These are phyloP conservation scores for Aspidoscelis tigris DNA, from an alignment of 2,113 vertebrate species.

Conservation along the genomic window DNA sequence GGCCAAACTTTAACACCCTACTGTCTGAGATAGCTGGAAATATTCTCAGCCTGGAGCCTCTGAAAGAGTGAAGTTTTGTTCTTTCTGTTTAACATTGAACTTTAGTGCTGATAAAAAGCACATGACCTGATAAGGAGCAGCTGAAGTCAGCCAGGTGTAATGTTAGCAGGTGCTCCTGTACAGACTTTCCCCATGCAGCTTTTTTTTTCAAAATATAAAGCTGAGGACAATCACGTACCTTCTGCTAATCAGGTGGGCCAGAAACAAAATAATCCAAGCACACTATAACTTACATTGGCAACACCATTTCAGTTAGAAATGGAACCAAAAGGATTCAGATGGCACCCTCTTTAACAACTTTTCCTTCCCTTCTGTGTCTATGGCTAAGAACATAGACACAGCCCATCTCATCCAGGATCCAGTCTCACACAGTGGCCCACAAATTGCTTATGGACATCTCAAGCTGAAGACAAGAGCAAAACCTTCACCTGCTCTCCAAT, in stretches of 20 bases:
- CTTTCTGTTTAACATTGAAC: conserved; percentile 36
- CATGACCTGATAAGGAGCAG: conserved; percentile 29
- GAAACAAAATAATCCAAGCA: background rate
- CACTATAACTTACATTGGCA: fast-evolving
- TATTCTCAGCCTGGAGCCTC: background rate
- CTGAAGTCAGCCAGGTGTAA: conserved; percentile 18
- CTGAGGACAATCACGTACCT: background rate
- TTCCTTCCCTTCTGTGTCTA: too few species aligned
- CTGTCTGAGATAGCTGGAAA: conserved; percentile 59
- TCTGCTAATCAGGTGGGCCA: background rate
- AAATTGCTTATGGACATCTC: too few species aligned
- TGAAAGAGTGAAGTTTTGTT: conserved; percentile 6
- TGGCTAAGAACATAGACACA: too few species aligned
- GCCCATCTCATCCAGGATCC: too few species aligned
- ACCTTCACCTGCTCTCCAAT: too few species aligned
- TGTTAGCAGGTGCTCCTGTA: conserved; percentile 28
- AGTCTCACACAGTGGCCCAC: too few species aligned
- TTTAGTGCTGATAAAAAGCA: background rate
- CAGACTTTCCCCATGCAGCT: background rate
- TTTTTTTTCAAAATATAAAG: background rate
- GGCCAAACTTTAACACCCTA: conserved; percentile 33
- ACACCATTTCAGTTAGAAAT: background rate
- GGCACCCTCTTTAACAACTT: too few species aligned
- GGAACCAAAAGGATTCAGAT: too few species aligned
- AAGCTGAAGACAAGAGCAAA: too few species aligned